Evolutionary conservation across 2,888 invertebrate genomes (phyloP).

Genomic region (Athetis lepigone): DNA sequence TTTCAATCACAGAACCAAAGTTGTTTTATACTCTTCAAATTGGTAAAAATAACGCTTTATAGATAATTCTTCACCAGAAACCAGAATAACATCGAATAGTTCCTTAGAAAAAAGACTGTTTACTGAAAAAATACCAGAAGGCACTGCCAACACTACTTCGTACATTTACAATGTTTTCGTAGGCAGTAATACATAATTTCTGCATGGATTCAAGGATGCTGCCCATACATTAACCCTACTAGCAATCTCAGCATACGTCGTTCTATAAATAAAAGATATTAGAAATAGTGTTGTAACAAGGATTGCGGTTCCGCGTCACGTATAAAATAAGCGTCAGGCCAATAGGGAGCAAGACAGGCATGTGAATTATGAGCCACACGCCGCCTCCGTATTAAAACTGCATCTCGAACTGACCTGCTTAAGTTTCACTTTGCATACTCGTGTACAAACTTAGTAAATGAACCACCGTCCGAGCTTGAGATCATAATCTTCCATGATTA

Average conservation of each 20-base stretch:
- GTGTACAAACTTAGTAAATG: conserved; percentile 58
- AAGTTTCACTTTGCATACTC: conserved; percentile 54
- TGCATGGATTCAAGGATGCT: conserved; percentile 28
- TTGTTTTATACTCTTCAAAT: too few species aligned
- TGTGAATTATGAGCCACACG: conserved; percentile 81
- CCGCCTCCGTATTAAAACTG: conserved; percentile 80
- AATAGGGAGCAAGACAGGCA: conserved; percentile 81
- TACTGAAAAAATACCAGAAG: conserved; percentile 5
- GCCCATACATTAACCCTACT: conserved; percentile 11
- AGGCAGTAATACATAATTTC: conserved; percentile 11
- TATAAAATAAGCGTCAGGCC: conserved; percentile 85
- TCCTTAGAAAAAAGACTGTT: neutral
- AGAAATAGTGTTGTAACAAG: conserved; percentile 73
- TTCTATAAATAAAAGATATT: conserved; percentile 73
- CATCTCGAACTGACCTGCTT: conserved; percentile 69
- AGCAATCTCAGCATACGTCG: conserved; percentile 50
- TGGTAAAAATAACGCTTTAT: too few species aligned
- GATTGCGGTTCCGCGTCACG: conserved; percentile 82
- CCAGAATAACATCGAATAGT: neutral
- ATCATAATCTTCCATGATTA: conserved; percentile 58
- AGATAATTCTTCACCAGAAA: neutral
- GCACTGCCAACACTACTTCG: neutral
- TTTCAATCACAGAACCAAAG: too few species aligned
- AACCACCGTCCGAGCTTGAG: conserved; percentile 44
- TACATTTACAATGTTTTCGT: conserved; percentile 7